Evolutionary conservation across 2,797 vertebrate genomes (phyloP), one percentile per base, ranked within the genome.

Genomic region (Phoeniculus purpureus): DNA sequence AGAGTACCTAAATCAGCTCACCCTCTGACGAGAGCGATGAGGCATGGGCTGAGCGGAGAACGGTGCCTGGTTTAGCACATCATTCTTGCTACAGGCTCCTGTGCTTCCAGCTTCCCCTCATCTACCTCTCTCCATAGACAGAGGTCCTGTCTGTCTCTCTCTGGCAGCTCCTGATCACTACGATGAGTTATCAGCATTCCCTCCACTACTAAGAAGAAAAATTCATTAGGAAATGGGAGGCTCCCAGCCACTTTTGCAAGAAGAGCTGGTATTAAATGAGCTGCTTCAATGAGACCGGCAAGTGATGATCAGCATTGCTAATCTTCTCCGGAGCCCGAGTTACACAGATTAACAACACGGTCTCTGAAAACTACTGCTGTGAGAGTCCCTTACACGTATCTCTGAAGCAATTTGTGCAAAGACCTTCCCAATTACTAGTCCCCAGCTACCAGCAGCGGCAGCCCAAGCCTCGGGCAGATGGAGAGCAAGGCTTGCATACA

Each of bases 401-500:
- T 26, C 48, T 84, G 43, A 12, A 29, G 75, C 15, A 37, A 2
- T 9, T 7, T 43, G 29, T 71, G 29, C 43, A 48, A 58, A 88
- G n/a, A 54, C 22, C n/a, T 74, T 55, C 29, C 52, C 61, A 21
- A 3, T 40, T 21, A 5, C 40, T 3, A 1, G 3, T 22, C 22
- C 74, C 34, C 87, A 34, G 40, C 15, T 10, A 6, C 2, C 72
- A 51, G 22, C 23, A 9, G 34, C 43, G 40, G 60, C 25, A 51
- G 43, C 32, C 54, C 3, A 4, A 15, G 22, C 40, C 26, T 21
- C 15, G 15, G 34, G 12, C 21, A n/a, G 18, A 9, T 34, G 17
- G n/a, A 1, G 45, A 26, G 17, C 15, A 34, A 5, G n/a, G 10
- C 20, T 32, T 31, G 7, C 2, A 0, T 1, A 16, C 73, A 21